Base-by-base conservation (phyloP, 2,797 vertebrate genomes). In the Fistularia commersonii region DNA sequence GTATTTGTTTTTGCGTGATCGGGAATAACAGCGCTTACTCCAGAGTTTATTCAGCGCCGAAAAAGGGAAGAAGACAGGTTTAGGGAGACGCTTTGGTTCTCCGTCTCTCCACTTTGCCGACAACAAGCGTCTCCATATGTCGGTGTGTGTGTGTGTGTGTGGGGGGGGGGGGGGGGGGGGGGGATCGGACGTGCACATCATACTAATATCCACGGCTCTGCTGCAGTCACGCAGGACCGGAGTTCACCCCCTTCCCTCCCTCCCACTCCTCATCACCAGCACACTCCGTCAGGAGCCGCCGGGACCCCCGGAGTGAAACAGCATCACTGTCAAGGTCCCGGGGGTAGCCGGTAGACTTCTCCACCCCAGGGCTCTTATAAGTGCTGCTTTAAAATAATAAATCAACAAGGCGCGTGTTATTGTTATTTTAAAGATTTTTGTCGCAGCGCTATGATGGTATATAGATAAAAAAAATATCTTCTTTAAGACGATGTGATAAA, bases 201-300 rank as follows among this genome's bases (percentile, higher is more conserved):
- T 52, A 45, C 86, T 94, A 95, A 95, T 93, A 89, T 91, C 85
- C 78, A 80, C 82, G 77, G 89, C 80, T 87, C 58, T 82, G 86
- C 83, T 77, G 83, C 82, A 89, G 91, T 90, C 92, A 95, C 92
- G 93, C 85, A 85, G 86, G 79, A 86, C 10, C 15, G 14, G 2
- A 80, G 88, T 23, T 23, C 2, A 23, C 23, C 23, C 23, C 23
- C 23, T 23, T 23, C 23, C 23, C 4, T 23, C 23, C 23, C 23
- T 23, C 23, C 23, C 23, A 48, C 61, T 43, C 31, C 70, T 64
- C 64, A 54, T 63, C 55, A 41, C 41, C 50, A 56, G 10, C 23
- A 23, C 23, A 23, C 23, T 23, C 23, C 23, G 23, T 23, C 69
- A 43, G 64, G 60, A 63, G 35, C 72, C 64, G 6, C 35, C 34